Base-by-base conservation (phyloP, 2,888 invertebrate species). In the Apodemia zela region DNA sequence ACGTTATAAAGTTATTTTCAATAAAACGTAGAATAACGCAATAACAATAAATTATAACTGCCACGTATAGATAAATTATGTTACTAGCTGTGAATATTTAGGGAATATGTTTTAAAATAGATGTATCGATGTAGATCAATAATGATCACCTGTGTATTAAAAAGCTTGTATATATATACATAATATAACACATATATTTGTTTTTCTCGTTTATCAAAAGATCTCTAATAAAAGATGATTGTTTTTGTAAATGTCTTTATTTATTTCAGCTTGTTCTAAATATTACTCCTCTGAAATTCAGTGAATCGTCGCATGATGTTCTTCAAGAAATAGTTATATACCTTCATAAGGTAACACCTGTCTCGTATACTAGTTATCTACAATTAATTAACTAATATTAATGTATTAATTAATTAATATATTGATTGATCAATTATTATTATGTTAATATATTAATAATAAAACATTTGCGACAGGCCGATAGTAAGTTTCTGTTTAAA, bases 161-260 rank as follows among this genome's bases (percentile, higher is more conserved):
- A 54, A 54, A 21, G 51, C 51, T 54, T 54, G 51, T 54, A 54
- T 51, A 51, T 54, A 49, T 49, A 54, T 54, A 54, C 25, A 25
- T 57, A 29, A 29, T 7, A 51, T 51, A 51, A 54, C 25, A 54
- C 21, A 54, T 45, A 45, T 45, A 45, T 54, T 54, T 54, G 54
- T 54, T 54, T 54, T 54, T 54, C 54, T 54, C 54, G 54, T 54
- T 54, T 54, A 54, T 54, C 25, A 54, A 54, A 54, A 21, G 13
- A 25, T 54, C 54, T 54, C 54, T 54, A 54, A 54, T 54, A 54
- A 54, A 54, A 25, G 13, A 54, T 54, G 21, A 54, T 54, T 54
- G 54, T 54, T 54, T 21, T 54, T 54, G 54, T 54, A 54, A 45
- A 17, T 6, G 45, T 54, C 1, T 25, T 15, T 25, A 11, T 54